Conservation (phyloP, 2,797 vertebrate genomes). For the Melanotaenia nigrans region DNA sequence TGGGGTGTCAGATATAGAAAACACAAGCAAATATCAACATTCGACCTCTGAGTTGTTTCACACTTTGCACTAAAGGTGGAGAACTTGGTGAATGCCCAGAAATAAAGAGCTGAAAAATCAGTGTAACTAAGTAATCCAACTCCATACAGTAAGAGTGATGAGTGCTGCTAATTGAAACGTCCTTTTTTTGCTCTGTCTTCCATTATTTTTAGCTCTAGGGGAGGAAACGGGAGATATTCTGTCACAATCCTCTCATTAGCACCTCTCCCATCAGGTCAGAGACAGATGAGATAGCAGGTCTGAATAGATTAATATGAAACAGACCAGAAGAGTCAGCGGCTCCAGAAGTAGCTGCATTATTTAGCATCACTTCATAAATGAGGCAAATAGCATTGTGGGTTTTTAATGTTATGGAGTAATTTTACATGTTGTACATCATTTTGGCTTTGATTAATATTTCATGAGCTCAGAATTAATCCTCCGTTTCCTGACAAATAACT, state of each 20-base stretch:
- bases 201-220: slow-evolving; percentile 73
- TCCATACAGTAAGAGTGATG: slow-evolving; percentile 49
- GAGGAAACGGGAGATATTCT: slow-evolving; percentile 60
- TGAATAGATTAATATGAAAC: slow-evolving; percentile 42
- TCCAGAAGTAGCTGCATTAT: slow-evolving; percentile 10
- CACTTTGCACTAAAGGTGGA: slow-evolving; percentile 15
- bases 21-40: slow-evolving; percentile 22
- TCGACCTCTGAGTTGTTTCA: slow-evolving; percentile 13
- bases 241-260: slow-evolving; percentile 65
- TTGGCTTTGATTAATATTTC: slow-evolving; percentile 17
- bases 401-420: slow-evolving; percentile 1
- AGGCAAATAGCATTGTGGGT: not conserved
- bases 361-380: slow-evolving; percentile 13
- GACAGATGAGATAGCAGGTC: slow-evolving; percentile 49
- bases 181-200: slow-evolving; percentile 44
- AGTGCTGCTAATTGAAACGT: slow-evolving; percentile 61
- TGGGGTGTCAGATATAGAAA: slow-evolving; percentile 57
- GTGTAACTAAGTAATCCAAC: slow-evolving; percentile 31
- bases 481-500: slow-evolving; percentile 1
- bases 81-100: slow-evolving; percentile 40
- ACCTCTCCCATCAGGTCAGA: slow-evolving; percentile 47
- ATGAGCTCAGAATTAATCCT: not conserved
- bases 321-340: slow-evolving; percentile 6
- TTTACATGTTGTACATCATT: not conserved
- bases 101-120: slow-evolving; percentile 36